Evolutionary conservation across 2,888 invertebrate species (phyloP), one percentile per base, ranked within the genome.

Genomic region (Ectobius pallidus): DNA sequence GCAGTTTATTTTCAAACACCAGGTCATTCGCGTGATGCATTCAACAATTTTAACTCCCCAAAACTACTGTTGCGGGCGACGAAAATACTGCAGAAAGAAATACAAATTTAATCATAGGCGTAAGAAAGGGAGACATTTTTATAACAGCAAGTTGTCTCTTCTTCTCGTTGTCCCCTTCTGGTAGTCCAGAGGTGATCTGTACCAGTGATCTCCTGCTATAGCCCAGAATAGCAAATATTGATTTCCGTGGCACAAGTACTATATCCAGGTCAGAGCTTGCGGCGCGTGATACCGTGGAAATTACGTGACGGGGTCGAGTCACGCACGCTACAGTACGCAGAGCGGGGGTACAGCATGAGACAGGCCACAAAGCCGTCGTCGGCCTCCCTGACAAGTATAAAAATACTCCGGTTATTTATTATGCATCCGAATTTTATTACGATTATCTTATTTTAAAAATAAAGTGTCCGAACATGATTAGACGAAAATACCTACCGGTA

Each of bases 241-340:
- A 70, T 70, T 70, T 52, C 42, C 25, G 27, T 52, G 4, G 20
- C 39, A n/a, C 27, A 9, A 32, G 42, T 42, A 11, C 34, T 46
- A 55, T 70, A 73, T 71, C 44, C 65, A 70, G 74, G 74, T 74
- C 74, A 74, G 32, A 65, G 71, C n/a, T n/a, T n/a, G 55, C 74
- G 65, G 67, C 55, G 69, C 71, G 74, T 69, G 71, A 30, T 58
- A 62, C 68, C 71, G 67, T 27, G 67, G 65, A 49, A 62, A 63
- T 73, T 44, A 67, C 72, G 70, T 70, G 73, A 68, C 39, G 68
- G 20, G 68, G 18, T 7, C 20, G 25, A 42, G 69, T 52, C 62
- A 65, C 74, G 71, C 55, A 61, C 32, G 62, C 69, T 44, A 62
- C 20, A 34, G 44, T 62, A 42, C 65, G 44, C 65, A 65, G 18